phyloP scores from a whole-genome alignment of 2,113 vertebrate species.

The Chloebia gouldiae region DNA sequence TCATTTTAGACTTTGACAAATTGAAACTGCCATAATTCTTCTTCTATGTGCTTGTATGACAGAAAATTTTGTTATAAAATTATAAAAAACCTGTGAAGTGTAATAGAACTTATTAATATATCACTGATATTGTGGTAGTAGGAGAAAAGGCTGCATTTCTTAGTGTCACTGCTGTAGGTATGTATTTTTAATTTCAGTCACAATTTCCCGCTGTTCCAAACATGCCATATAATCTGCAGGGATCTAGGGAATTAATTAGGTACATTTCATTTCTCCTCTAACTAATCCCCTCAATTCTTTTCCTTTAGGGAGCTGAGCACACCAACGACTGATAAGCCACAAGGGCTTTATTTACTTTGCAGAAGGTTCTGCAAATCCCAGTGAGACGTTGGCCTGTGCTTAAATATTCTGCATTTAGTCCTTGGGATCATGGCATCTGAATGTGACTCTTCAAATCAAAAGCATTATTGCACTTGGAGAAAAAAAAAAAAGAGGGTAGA shows the following conservation, averaged over 20 bases:
- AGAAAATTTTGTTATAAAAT: background rate
- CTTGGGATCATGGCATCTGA: constrained; percentile 15
- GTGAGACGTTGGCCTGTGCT: background rate
- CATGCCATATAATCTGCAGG: constrained; percentile 44
- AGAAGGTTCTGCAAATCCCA: constrained; percentile 42
- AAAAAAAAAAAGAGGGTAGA: background rate
- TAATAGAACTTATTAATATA: background rate
- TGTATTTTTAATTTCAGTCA: constrained; percentile 64
- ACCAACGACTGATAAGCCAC: constrained; percentile 45
- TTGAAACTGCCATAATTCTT: background rate
- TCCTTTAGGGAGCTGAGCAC: constrained; percentile 51
- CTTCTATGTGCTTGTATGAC: background rate
- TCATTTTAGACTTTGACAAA: background rate
- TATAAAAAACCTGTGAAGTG: background rate
- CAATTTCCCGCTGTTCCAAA: constrained; percentile 45
- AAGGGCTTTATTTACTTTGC: constrained; percentile 55
- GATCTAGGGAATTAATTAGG: constrained; percentile 70
- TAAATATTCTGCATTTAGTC: background rate
- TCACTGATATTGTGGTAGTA: background rate
- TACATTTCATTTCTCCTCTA: constrained; percentile 57
- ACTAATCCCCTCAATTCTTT: constrained; percentile 59
- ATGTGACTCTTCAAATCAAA: constrained; percentile 45
- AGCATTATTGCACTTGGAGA: background rate
- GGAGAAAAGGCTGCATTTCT: background rate
- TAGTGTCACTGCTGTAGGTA: background rate